A percentile compares a stretch with the other conserved stretches of the same genome.
These are phyloP conservation scores for Coelopa frigida DNA, from an alignment of 1,140 invertebrate species.

Conservation along the genomic window DNA sequence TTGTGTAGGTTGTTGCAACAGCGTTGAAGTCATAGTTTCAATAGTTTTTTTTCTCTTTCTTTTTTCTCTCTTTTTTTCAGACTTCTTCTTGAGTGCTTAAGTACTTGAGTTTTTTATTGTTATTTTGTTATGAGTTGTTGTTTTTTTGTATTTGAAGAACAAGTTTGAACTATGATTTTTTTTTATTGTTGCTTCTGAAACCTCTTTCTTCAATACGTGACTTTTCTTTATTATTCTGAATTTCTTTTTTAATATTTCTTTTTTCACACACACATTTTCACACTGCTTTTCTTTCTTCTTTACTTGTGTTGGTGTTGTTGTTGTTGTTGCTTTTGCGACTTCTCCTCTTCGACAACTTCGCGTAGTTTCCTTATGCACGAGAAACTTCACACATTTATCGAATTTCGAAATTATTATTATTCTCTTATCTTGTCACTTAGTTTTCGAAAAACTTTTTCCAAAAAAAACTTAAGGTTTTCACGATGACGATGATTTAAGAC, in stretches of 20 bases:
- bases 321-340: too few relatives aligned
- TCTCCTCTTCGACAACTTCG: too few relatives aligned
- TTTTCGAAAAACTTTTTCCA: too few relatives aligned
- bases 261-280: slow-evolving; percentile 3
- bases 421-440: too few relatives aligned
- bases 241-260: slow-evolving; percentile 8
- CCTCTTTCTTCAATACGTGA: slow-evolving; percentile 4
- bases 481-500: too few relatives aligned
- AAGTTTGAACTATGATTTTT: too few relatives aligned
- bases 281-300: slow-evolving; percentile 10
- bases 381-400: too few relatives aligned
- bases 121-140: background rate
- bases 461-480: too few relatives aligned
- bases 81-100: slow-evolving; percentile 1
- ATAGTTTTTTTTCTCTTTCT: slow-evolving; percentile 6
- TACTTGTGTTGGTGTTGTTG: too few relatives aligned
- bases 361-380: too few relatives aligned
- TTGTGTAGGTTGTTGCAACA: slow-evolving; percentile 29
- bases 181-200: slow-evolving; percentile 3
- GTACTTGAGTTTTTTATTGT: slow-evolving; percentile 1
- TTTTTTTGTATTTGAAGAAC: background rate
- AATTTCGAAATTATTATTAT: too few relatives aligned
- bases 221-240: background rate
- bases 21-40: slow-evolving; percentile 38
- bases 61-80: slow-evolving; percentile 7